These are phyloP conservation scores for Chrysolina oricalcia DNA, from an alignment of 2,888 invertebrate species.

Conservation along the genomic window DNA sequence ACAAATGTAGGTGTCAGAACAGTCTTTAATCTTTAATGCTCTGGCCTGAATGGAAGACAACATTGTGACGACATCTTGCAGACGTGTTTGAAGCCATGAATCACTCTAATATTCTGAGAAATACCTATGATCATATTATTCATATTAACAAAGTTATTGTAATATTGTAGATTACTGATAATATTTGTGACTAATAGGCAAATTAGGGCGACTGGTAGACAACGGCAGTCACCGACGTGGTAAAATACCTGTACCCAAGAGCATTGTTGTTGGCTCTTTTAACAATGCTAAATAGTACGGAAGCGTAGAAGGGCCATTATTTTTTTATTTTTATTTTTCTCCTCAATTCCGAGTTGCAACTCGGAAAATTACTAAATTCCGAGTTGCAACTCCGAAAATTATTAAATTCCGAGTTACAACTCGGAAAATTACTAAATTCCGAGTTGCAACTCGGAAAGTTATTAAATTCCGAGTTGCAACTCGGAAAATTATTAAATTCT, in stretches of 20 bases:
- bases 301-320: too few species aligned
- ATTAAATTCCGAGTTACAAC: too few species aligned
- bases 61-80: background rate
- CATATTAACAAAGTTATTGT: background rate
- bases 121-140: background rate
- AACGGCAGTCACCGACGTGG: background rate
- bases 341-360: too few species aligned
- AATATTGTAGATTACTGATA: background rate
- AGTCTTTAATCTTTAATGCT: background rate
- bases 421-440: too few species aligned
- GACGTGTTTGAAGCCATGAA: background rate
- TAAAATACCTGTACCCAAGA: background rate
- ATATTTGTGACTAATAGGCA: slow-evolving; percentile 3
- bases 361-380: too few species aligned
- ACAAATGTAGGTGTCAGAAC: background rate
- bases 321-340: too few species aligned
- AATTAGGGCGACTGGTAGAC: background rate
- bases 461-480: too few species aligned
- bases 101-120: background rate
- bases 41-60: background rate
- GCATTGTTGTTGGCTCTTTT: too few species aligned
- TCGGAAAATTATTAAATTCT: too few species aligned
- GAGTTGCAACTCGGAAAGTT: too few species aligned
- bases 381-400: too few species aligned
- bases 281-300: too few species aligned